Conservation (phyloP, 30 jellyfish, hydroid and myxozoan species). For the Aurelia aurita region DNA sequence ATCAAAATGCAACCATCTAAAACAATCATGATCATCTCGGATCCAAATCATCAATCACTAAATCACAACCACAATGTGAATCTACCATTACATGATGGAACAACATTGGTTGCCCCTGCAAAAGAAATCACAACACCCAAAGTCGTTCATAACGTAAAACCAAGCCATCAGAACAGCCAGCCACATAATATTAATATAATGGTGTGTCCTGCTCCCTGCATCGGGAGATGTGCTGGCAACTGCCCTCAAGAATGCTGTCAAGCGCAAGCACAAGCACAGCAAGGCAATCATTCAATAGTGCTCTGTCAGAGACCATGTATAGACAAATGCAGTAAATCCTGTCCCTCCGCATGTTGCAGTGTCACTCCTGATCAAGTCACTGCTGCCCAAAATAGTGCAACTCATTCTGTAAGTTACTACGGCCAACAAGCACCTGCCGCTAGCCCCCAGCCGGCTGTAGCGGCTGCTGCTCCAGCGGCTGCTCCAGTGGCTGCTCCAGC, state of each 20-base stretch:
- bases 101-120: constrained; percentile 16
- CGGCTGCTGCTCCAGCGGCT: constrained; percentile 31
- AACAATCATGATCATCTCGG: constrained; percentile 11
- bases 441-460: not conserved
- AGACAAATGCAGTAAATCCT: constrained; percentile 32
- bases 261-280: constrained; percentile 50
- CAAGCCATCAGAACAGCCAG: constrained; percentile 6
- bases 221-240: constrained; percentile 74
- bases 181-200: constrained; percentile 41
- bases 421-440: constrained; percentile 31
- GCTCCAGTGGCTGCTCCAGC: constrained; percentile 1
- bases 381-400: constrained; percentile 62
- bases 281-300: constrained; percentile 42
- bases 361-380: constrained; percentile 48
- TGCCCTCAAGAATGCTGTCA: constrained; percentile 84
- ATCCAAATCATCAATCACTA: not conserved
- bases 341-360: constrained; percentile 65
- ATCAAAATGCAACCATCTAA: constrained; percentile 30
- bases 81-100: not conserved
- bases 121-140: constrained; percentile 11
- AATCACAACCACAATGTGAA: not conserved
- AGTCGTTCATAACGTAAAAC: constrained; percentile 30
- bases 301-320: constrained; percentile 68
- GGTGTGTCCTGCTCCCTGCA: constrained; percentile 70
- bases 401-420: constrained; percentile 32